Conservation (phyloP, 2,888 invertebrate species). For the Conus canariensis region DNA sequence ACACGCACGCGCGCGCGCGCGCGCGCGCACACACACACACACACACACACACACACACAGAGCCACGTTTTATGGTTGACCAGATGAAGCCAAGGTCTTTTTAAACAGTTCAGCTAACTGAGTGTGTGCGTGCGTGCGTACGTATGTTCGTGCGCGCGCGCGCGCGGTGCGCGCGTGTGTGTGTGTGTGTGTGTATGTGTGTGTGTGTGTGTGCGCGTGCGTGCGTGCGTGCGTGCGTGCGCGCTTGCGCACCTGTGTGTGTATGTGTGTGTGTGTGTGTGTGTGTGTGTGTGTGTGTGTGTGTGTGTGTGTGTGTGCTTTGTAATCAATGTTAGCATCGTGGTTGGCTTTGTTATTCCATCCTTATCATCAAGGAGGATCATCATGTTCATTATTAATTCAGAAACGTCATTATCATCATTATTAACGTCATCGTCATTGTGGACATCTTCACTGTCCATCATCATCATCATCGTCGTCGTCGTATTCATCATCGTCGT, state of each 20-base stretch:
- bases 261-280: not conserved
- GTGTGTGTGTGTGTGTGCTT: not conserved
- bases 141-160: not conserved
- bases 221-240: not conserved
- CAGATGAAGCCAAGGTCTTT: too few relatives aligned
- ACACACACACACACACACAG: not conserved
- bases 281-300: not conserved
- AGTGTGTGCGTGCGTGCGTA: not conserved
- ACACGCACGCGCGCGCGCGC: too few relatives aligned
- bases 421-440: too few relatives aligned
- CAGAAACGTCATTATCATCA: too few relatives aligned
- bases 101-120: not conserved
- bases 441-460: too few relatives aligned
- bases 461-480: too few relatives aligned
- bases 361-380: too few relatives aligned
- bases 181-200: not conserved
- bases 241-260: not conserved
- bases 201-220: not conserved
- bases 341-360: too few relatives aligned
- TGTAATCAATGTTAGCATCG: not conserved
- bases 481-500: not conserved
- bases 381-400: too few relatives aligned
- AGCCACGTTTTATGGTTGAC: not conserved
- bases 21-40: too few relatives aligned
- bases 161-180: too few relatives aligned